These are phyloP conservation scores for Nematostella vectensis DNA, from an alignment of 92 coral and sea anemone species.

Conservation along the genomic window DNA sequence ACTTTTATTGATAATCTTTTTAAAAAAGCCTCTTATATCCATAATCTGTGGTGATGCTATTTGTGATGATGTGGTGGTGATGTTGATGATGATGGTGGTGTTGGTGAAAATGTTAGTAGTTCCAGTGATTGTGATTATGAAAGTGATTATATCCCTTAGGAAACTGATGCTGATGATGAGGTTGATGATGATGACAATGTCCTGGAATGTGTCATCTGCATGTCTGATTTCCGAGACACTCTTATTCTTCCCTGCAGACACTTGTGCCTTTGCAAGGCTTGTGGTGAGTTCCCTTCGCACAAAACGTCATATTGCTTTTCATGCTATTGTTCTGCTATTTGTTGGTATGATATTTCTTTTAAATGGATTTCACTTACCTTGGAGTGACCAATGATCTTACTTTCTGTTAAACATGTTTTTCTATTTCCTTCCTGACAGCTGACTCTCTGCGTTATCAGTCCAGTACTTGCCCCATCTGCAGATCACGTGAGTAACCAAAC, in stretches of 20 bases:
- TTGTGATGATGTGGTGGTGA: no score
- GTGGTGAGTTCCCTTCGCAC: slow-evolving; percentile 65
- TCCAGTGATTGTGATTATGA: no score
- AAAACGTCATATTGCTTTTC: no score
- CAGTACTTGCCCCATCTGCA: slow-evolving; percentile 92
- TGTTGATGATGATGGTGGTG: no score
- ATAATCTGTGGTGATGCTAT: no score
- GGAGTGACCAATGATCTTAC: no score
- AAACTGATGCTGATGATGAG: slow-evolving; percentile 48
- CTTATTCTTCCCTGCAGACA: slow-evolving; percentile 95
- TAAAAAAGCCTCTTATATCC: no score
- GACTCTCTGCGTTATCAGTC: slow-evolving; percentile 76
- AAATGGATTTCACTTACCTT: neutral
- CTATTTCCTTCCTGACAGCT: slow-evolving; percentile 35
- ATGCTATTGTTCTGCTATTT: neutral
- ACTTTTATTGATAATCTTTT: no score
- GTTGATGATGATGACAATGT: slow-evolving; percentile 75
- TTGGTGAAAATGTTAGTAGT: no score
- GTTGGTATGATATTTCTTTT: neutral
- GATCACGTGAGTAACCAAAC: slow-evolving; percentile 99
- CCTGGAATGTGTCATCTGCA: slow-evolving; percentile 91
- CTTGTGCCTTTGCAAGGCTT: slow-evolving; percentile 83
- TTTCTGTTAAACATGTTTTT: no score
- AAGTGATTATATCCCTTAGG: no score
- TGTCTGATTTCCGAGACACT: slow-evolving; percentile 88